These are phyloP conservation scores for Dicaeum eximium DNA, from an alignment of 2,113 vertebrate genomes.

Conservation along the genomic window DNA sequence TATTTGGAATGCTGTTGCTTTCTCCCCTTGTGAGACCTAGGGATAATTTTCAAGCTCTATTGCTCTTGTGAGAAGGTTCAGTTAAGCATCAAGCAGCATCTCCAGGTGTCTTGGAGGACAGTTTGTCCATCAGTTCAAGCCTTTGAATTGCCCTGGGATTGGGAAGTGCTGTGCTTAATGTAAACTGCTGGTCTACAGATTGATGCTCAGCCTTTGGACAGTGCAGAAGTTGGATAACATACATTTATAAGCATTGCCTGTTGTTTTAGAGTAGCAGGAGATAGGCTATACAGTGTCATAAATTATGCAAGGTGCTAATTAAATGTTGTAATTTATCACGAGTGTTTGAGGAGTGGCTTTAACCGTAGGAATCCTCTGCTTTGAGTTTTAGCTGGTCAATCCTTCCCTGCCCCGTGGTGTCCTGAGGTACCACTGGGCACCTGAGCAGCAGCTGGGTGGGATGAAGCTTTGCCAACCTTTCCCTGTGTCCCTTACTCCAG, in stretches of 20 bases:
- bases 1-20: background rate
- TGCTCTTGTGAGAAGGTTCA: background rate
- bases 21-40: background rate
- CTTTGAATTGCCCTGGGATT: background rate
- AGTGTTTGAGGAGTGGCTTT: background rate
- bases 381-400: background rate
- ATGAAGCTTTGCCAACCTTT: background rate
- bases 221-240: background rate
- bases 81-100: background rate
- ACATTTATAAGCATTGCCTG: background rate
- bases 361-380: background rate
- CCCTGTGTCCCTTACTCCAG: background rate
- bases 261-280: background rate
- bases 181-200: background rate
- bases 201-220: background rate
- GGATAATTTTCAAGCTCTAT: background rate
- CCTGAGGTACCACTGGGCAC: background rate
- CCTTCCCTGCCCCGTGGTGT: fast-evolving
- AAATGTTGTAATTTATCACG: slow-evolving; percentile 31
- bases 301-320: slow-evolving; percentile 52
- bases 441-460: background rate
- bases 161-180: background rate
- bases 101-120: background rate
- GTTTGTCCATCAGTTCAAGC: background rate
- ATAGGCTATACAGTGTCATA: background rate